Base-by-base conservation (phyloP, 2,888 invertebrate species). In the Nymphalis polychloros region DNA sequence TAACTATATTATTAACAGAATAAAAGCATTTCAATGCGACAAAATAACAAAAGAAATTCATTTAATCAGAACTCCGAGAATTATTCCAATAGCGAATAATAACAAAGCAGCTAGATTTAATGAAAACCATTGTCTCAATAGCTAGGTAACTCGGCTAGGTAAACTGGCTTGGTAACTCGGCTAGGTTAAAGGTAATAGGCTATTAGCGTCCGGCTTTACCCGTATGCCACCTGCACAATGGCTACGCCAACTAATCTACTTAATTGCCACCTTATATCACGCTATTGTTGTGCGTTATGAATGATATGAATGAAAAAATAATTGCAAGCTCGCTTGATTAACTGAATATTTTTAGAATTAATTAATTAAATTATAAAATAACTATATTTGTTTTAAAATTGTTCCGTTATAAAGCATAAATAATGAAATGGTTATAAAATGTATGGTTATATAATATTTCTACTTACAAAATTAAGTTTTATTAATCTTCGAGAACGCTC, bases 231-330 rank as follows among this genome's bases (percentile, higher is more conserved):
- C 53, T 53, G 63, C 63, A 57, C 67, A 64, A 61, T 64, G 55
- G 57, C 46, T 35, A 63, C 62, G 67, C 52, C 50, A 70, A 64
- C 70, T 70, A 55, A 70, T 67, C 64, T 60, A 64, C 50, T 67
- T 70, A 59, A 70, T 62, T 57, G 57, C 67, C 48, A 20, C 61
- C 57, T 46, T 50, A 46, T 27, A 48, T 48, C 31, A 27, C 20
- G n/a, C 19, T 35, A 57, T 57, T 57, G 31, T 31, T 57, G 23
- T n/a, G 17, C 49, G 8, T 35, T 57, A 49, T 49, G 49, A 49
- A 49, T 19, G 49, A 17, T 35, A 57, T 35, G 55, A 57, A 57
- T 57, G 35, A 57, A 57, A 57, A 57, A 55, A n/a, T 57, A 31
- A 57, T n/a, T 19, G 19, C 31, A 10, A 35, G 23, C 50, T 50